These are phyloP conservation scores for Meteorus cinctellus DNA, from an alignment of 2,888 invertebrate genomes.

Conservation along the genomic window DNA sequence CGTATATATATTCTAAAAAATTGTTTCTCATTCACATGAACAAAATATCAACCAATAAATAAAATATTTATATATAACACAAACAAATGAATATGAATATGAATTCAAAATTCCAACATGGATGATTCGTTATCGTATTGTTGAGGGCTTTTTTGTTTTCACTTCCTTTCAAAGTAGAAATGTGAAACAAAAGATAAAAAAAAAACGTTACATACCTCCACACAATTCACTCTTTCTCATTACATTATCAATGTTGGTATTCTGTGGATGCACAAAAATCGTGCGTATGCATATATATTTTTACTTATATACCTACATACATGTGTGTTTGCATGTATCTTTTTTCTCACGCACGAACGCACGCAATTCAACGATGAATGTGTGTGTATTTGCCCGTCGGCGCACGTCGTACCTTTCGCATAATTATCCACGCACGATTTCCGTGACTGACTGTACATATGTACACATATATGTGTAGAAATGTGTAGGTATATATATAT, in stretches of 20 bases:
- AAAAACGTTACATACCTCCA: not conserved
- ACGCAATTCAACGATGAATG: slow-evolving; percentile 31
- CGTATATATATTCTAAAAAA: too few species aligned
- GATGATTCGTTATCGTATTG: too few species aligned
- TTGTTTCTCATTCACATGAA: too few species aligned
- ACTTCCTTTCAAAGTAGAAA: too few species aligned
- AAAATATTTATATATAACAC: too few species aligned
- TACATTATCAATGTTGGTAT: slow-evolving; percentile 13
- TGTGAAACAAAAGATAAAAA: not conserved
- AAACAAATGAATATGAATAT: too few species aligned
- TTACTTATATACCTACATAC: not conserved
- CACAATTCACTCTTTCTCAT: not conserved
- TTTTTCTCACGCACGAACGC: slow-evolving; percentile 33
- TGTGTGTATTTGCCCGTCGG: slow-evolving; percentile 40
- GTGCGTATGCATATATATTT: not conserved
- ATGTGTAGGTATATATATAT: not conserved
- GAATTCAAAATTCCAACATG: too few species aligned
- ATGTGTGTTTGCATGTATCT: not conserved
- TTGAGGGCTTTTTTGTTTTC: too few species aligned
- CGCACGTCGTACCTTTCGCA: slow-evolving; percentile 42
- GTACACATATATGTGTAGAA: not conserved
- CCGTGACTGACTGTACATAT: slow-evolving; percentile 49
- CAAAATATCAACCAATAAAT: too few species aligned
- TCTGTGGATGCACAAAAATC: slow-evolving; percentile 5
- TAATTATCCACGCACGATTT: slow-evolving; percentile 55